Base-by-base conservation (phyloP, 2,113 vertebrate genomes). In the Oreochromis niloticus region DNA sequence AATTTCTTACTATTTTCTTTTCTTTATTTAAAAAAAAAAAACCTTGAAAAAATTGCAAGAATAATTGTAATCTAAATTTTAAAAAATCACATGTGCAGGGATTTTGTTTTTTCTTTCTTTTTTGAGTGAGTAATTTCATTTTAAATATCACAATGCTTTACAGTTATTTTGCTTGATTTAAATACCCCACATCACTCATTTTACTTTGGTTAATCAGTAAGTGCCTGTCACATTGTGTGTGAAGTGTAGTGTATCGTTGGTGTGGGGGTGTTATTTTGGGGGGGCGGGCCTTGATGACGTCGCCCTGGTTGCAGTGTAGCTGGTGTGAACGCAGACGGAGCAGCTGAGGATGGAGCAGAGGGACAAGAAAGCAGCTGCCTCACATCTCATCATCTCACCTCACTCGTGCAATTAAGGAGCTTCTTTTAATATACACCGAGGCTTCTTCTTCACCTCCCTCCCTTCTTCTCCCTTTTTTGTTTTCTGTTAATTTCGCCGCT, bases 201-300 rank as follows among this genome's bases (percentile, higher is more conserved):
- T 48, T 17, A 75, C 41, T 30, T 75, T 71, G 66, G 39, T 71
- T 71, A 41, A 71, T 43, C 66, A 24, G n/a, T 43, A 24, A 73
- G 41, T 3, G 2, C 22, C 24, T 41, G 5, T 27, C 46, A 16
- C 68, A 48, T 19, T 48, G 8, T n/a, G 43, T 43, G 36, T 36
- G 71, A 43, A 27, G 48, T 6, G 17, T 48, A 34, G 14, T 30
- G 24, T 59, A 59, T 68, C 17, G 36, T 82, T 3, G 6, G 48
- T 55, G 68, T 19, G 78, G 43, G 71, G 75, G 84, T 87, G 85
- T 57, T 19, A 30, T 75, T 75, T 10, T 10, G 0, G 1, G 56
- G 86, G 93, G 96, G 95, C 93, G 95, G 90, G 88, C 93, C 92
- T 75, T 91, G 36, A 4, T 95, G 95, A 95, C 95, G 95, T 89